These are phyloP conservation scores for Agrotis exclamationis DNA, from an alignment of 2,888 invertebrate genomes.

Conservation along the genomic window DNA sequence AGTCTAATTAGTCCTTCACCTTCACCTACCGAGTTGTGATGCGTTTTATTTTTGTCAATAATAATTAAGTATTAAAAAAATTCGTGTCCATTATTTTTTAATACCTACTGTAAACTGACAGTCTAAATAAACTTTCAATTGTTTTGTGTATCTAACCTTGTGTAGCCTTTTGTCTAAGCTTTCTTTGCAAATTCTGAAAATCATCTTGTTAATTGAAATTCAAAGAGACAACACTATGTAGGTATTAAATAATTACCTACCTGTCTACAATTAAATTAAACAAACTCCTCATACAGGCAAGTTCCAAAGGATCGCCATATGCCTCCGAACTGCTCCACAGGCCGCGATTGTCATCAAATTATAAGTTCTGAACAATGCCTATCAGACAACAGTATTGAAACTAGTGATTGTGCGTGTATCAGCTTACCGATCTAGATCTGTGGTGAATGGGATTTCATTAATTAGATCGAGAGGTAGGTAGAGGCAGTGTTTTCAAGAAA, in stretches of 20 bases:
- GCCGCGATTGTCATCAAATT: slow-evolving; percentile 65
- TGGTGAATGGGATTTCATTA: slow-evolving; percentile 48
- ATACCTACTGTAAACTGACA: no score
- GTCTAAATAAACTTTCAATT: no score
- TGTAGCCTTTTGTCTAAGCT: no score
- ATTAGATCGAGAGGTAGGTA: slow-evolving; percentile 38
- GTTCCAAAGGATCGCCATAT: slow-evolving; percentile 6
- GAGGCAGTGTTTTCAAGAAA: neutral
- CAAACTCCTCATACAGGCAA: slow-evolving; percentile 26
- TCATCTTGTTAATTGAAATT: neutral
- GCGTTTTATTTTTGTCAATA: no score
- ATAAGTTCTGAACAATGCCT: slow-evolving; percentile 61
- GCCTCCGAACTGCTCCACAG: slow-evolving; percentile 2
- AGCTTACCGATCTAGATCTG: slow-evolving; percentile 54
- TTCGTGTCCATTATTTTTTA: no score
- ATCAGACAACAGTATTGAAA: slow-evolving; percentile 59
- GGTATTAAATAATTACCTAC: neutral
- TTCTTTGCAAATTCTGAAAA: neutral
- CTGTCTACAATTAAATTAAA: slow-evolving; percentile 16
- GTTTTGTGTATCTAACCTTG: no score
- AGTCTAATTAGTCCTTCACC: no score
- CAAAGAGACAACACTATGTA: neutral
- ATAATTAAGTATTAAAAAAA: no score
- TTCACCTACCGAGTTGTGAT: no score
- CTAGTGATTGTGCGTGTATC: slow-evolving; percentile 62